phyloP scores from a whole-genome alignment of 2,797 vertebrate genomes.

The Bradypodion pumilum region DNA sequence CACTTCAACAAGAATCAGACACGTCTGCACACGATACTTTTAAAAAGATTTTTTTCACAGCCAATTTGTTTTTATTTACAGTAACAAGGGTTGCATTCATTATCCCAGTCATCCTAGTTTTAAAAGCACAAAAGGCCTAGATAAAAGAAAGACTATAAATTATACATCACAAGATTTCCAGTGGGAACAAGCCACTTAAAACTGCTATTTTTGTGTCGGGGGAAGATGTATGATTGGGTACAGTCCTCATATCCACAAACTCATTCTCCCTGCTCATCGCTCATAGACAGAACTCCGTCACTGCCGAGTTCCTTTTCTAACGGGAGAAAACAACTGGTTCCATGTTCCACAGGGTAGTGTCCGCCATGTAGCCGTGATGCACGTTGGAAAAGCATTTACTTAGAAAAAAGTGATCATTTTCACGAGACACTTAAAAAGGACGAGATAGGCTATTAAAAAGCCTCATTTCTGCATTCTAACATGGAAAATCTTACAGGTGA shows the following conservation, averaged over 20 bases:
- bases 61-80: constrained; percentile 64
- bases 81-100: constrained; percentile 62
- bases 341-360: constrained; percentile 16
- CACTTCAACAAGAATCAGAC: constrained; percentile 68
- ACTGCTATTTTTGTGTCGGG: constrained; percentile 45
- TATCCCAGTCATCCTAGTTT: constrained; percentile 46
- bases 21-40: constrained; percentile 56
- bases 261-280: constrained; percentile 37
- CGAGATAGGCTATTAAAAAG: constrained; percentile 42
- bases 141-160: constrained; percentile 59
- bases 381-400: neutral
- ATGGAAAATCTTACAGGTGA: too few relatives aligned
- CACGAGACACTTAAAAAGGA: constrained; percentile 65
- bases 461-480: too few relatives aligned
- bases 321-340: constrained; percentile 38
- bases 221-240: constrained; percentile 61
- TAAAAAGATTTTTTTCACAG: constrained; percentile 66
- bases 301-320: constrained; percentile 35
- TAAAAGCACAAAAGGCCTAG: constrained; percentile 60
- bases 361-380: constrained; percentile 15
- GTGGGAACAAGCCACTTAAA: constrained; percentile 54
- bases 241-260: constrained; percentile 47
- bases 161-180: constrained; percentile 54
- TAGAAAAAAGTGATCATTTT: constrained; percentile 45
- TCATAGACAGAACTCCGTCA: constrained; percentile 19